Percentiles rank a stretch among this genome's conserved stretches.
Conservation (phyloP, 2,888 invertebrate genomes). For the Sipha maydis region DNA sequence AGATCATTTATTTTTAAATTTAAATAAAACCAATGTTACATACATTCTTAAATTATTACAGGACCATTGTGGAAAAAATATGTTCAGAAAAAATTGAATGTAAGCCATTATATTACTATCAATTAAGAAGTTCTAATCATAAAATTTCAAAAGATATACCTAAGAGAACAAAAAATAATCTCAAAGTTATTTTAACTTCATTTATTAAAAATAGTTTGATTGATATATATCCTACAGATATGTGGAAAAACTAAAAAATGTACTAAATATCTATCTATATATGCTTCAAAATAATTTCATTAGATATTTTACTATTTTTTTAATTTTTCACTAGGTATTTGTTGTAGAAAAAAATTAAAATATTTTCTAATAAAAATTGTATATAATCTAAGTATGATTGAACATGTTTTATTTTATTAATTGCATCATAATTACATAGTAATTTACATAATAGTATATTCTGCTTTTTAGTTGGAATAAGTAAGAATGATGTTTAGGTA, state of each 20-base stretch:
- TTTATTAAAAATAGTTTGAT: constrained; percentile 33
- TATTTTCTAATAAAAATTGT: no score
- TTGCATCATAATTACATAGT: no score
- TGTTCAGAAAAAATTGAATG: background rate
- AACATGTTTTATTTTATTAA: no score
- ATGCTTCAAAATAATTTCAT: no score
- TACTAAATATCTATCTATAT: no score
- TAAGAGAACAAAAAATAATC: constrained; percentile 8
- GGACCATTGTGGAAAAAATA: constrained; percentile 17
- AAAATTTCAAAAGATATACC: background rate
- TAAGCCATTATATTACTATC: constrained; percentile 34
- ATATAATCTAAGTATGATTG: no score
- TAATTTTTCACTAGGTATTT: no score
- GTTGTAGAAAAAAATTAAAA: no score
- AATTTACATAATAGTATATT: no score
- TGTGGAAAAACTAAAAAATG: constrained; percentile 17
- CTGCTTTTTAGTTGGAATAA: no score
- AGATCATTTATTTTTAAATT: background rate
- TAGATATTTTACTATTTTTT: no score
- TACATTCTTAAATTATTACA: background rate
- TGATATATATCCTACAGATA: constrained; percentile 16
- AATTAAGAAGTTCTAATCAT: constrained; percentile 12
- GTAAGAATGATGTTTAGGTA: no score
- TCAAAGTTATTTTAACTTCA: constrained; percentile 18
- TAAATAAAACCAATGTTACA: background rate